These are phyloP conservation scores for Hystrix brachyura DNA, from an alignment of 2,113 vertebrate genomes.

Conservation along the genomic window DNA sequence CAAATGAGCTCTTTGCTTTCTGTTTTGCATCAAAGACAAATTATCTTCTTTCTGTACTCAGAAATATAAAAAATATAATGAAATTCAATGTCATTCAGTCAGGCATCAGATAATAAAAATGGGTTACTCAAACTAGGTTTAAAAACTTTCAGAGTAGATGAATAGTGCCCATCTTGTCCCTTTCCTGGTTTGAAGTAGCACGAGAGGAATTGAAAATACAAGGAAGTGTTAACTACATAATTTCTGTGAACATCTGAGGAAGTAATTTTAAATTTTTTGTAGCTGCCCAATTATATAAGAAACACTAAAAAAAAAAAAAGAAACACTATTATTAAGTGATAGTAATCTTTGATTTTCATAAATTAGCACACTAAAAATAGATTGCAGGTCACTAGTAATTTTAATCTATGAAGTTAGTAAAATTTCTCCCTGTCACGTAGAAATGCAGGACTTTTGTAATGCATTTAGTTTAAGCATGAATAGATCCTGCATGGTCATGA, in stretches of 20 bases:
- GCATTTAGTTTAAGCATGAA: neutral
- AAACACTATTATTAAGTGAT: neutral
- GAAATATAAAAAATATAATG: slow-evolving; percentile 72
- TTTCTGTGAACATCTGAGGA: neutral
- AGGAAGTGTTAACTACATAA: neutral
- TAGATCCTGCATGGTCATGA: rapidly evolving
- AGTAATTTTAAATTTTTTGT: neutral
- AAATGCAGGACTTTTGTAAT: too few relatives aligned
- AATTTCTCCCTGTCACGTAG: neutral
- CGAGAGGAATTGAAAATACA: neutral
- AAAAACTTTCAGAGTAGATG: slow-evolving; percentile 17
- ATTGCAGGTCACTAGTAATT: neutral
- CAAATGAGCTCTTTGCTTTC: slow-evolving; percentile 77
- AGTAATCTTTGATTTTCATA: slow-evolving; percentile 22
- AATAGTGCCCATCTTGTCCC: neutral
- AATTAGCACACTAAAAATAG: neutral
- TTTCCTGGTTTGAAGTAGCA: neutral
- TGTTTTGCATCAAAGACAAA: slow-evolving; percentile 79
- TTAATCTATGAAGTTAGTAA: neutral
- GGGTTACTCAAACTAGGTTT: slow-evolving; percentile 4
- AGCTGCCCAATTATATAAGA: neutral
- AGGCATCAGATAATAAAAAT: slow-evolving; percentile 55
- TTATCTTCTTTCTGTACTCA: slow-evolving; percentile 65
- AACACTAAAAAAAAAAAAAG: neutral
- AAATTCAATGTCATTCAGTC: slow-evolving; percentile 64